Evolutionary conservation across 2,797 vertebrate species (phyloP).

Genomic region (Limosa lapponica): DNA sequence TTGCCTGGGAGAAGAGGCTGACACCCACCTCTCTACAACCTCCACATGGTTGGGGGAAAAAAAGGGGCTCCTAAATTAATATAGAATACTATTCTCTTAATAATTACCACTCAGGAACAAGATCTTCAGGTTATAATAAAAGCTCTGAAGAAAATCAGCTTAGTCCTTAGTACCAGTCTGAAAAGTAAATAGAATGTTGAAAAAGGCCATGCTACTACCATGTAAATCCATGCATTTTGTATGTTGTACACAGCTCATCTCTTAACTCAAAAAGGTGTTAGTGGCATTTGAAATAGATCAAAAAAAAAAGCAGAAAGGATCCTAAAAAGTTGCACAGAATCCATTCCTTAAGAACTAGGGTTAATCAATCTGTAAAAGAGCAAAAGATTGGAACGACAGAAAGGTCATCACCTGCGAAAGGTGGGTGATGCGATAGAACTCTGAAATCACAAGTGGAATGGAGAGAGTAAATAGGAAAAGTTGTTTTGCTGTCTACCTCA

Average conservation of each 20-base stretch:
- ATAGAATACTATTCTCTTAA: not conserved
- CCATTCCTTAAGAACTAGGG: not conserved
- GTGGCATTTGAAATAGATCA: not conserved
- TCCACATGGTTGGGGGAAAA: rapidly evolving
- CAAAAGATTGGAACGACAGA: not conserved
- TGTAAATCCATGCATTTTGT: not conserved
- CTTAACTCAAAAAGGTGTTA: not conserved
- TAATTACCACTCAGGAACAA: not conserved
- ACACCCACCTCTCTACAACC: too few relatives aligned
- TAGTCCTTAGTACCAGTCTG: not conserved
- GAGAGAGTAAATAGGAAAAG: not conserved
- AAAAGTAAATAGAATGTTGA: not conserved
- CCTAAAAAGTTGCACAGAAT: not conserved
- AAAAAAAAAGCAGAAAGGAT: not conserved
- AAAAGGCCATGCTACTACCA: not conserved
- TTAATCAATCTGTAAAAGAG: not conserved
- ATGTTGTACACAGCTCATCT: not conserved
- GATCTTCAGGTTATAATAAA: not conserved
- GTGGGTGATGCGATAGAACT: not conserved
- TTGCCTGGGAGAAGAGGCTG: too few relatives aligned
- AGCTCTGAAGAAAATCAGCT: not conserved
- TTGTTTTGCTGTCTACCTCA: not conserved
- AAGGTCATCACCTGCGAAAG: not conserved
- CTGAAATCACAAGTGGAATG: not conserved
- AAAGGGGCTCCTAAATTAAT: not conserved